Evolutionary conservation across 1,140 invertebrate genomes (phyloP).

Genomic region (Brachionus rubens): DNA sequence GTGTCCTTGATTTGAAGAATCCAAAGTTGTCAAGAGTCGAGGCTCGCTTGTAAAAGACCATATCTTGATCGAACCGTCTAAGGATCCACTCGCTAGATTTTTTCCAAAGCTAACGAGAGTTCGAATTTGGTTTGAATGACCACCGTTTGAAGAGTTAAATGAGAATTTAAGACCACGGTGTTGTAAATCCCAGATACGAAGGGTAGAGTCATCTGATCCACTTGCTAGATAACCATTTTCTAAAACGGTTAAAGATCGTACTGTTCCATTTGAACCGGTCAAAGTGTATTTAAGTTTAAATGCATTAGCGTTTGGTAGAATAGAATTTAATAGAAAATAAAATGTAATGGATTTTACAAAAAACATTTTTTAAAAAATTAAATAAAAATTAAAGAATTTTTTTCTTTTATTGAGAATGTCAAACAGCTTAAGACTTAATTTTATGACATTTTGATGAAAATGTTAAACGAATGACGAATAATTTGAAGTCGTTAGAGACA

Average conservation of each 20-base stretch:
- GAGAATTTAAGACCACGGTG: slow-evolving; percentile 67
- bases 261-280: neutral
- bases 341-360: no score
- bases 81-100: slow-evolving; percentile 88
- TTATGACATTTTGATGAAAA: no score
- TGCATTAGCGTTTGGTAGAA: neutral
- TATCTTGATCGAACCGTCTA: slow-evolving; percentile 94
- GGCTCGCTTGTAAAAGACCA: slow-evolving; percentile 88
- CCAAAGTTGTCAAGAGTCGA: slow-evolving; percentile 57
- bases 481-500: no score
- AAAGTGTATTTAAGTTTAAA: slow-evolving; percentile 3
- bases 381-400: no score
- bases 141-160: neutral
- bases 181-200: slow-evolving; percentile 87
- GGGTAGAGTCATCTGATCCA: slow-evolving; percentile 96
- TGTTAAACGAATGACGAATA: no score
- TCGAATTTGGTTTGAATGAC: slow-evolving; percentile 42
- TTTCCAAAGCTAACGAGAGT: slow-evolving; percentile 84
- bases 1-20: neutral
- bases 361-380: no score
- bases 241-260: slow-evolving; percentile 62
- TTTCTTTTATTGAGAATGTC: no score
- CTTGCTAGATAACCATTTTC: slow-evolving; percentile 87
- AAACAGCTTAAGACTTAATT: no score
- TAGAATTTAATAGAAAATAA: no score